Percentiles rank a stretch among this genome's conserved stretches.
phyloP scores from a whole-genome alignment of 2,113 vertebrate species.

The Limanda limanda region DNA sequence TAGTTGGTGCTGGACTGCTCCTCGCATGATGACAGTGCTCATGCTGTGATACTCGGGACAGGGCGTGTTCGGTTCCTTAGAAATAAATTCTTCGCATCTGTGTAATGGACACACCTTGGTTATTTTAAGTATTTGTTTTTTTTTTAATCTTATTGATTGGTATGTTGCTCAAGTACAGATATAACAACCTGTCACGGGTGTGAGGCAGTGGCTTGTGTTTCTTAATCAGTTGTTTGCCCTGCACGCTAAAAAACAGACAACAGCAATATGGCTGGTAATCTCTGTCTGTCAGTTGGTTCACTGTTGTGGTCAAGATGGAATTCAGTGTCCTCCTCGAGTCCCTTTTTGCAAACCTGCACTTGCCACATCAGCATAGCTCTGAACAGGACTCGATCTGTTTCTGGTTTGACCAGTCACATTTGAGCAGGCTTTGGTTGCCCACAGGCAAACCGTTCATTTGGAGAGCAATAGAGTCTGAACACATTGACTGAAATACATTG shows the following conservation, averaged over 20 bases:
- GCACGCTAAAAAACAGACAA: neutral
- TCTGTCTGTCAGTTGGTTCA: too few relatives aligned
- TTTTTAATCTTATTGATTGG: neutral
- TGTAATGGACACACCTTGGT: neutral
- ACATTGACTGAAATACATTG: too few relatives aligned
- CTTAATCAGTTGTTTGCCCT: neutral
- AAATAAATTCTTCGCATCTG: neutral
- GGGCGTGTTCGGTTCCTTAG: constrained; percentile 21
- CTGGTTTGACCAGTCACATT: too few relatives aligned
- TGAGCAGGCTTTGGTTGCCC: too few relatives aligned
- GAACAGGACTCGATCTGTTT: too few relatives aligned
- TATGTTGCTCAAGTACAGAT: neutral
- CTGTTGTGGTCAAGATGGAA: neutral
- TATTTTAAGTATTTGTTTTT: neutral
- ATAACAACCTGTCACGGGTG: neutral
- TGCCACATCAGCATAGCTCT: neutral
- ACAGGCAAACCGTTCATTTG: too few relatives aligned
- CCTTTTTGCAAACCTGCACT: neutral
- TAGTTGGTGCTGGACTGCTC: neutral
- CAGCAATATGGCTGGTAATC: neutral
- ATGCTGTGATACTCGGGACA: neutral
- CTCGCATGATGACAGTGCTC: neutral
- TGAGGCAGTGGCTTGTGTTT: neutral
- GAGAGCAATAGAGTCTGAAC: too few relatives aligned
- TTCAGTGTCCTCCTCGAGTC: too few relatives aligned